These are phyloP conservation scores for Aplodontia rufa DNA, from an alignment of 2,113 vertebrate species.

Conservation along the genomic window DNA sequence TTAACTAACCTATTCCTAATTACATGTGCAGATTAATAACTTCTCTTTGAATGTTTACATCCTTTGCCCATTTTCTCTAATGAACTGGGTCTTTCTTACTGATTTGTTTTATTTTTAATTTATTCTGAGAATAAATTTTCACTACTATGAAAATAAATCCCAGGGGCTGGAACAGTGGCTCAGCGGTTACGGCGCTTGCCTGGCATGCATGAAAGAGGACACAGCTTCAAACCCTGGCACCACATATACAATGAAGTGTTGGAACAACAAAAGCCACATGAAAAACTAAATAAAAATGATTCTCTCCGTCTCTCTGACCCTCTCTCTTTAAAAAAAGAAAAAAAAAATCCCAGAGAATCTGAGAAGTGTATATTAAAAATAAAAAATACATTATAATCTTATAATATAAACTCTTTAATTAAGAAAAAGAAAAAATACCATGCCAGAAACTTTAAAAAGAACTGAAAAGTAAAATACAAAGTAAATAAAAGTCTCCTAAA, in stretches of 20 bases:
- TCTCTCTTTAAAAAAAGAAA: no score
- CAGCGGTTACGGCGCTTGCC: no score
- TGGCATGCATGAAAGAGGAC: no score
- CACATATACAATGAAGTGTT: no score
- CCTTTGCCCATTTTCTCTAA: constrained; percentile 25
- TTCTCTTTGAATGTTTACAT: neutral
- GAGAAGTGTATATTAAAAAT: neutral
- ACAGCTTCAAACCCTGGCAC: no score
- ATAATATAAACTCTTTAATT: neutral
- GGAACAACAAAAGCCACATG: no score
- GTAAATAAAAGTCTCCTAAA: neutral
- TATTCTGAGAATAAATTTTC: neutral
- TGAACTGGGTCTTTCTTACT: neutral
- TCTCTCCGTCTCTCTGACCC: no score
- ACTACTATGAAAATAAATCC: neutral
- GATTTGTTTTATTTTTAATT: neutral
- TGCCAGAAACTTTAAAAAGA: neutral
- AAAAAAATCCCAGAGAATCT: neutral
- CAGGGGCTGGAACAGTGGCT: no score
- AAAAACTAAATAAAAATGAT: no score
- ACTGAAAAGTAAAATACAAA: neutral
- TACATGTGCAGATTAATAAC: neutral
- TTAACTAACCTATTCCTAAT: neutral
- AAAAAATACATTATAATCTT: neutral
- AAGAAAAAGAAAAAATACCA: neutral